Base-by-base conservation (phyloP, 2,888 invertebrate genomes). In the Ochlodes sylvanus region DNA sequence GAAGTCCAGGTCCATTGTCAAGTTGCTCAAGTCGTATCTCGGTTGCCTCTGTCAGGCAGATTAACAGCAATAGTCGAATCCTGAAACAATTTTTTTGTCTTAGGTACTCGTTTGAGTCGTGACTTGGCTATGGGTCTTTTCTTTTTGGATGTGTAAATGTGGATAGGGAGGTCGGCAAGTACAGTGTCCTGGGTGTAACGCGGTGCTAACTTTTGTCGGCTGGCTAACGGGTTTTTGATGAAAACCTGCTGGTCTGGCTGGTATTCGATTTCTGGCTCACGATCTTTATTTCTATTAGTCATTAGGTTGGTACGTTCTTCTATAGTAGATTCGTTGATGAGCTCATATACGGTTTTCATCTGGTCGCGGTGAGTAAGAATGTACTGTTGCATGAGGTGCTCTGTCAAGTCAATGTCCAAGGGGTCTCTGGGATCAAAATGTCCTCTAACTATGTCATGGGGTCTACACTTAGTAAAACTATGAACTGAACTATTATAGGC, bases 401-500 rank as follows among this genome's bases (percentile, higher is more conserved):
- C 68, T 0, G 75, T 63, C 38, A 77, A 19, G 9, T 76, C 70
- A 7, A 79, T 69, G 15, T 76, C 75, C 57, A 73, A 2, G 0
- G 73, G 72, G 58, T 79, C 76, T 9, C 77, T 55, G 0, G 76
- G 76, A 17, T 76, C 77, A 42, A 71, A 71, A 27, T 79, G 77
- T 34, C 76, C 77, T 1, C 68, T 73, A 7, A 77, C 71, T 34
- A 77, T 4, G 2, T 77, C 77, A 0, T 69, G 34, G 0, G 77
- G 77, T 65, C 73, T 71, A 50, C 75, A 75, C 56, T 73, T 77
- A 0, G 76, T 76, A 54, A 76, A 77, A 38, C 74, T 75, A 41
- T 72, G 72, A 9, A 73, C 52, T 0, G 71, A 71, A 54, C 70
- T 72, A 44, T 71, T 71, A 27, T 71, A 71, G 5, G 63, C 70